Evolutionary conservation across 2,797 vertebrate species (phyloP), one percentile per base, ranked within the genome.

Genomic region (Acanthis flammea): DNA sequence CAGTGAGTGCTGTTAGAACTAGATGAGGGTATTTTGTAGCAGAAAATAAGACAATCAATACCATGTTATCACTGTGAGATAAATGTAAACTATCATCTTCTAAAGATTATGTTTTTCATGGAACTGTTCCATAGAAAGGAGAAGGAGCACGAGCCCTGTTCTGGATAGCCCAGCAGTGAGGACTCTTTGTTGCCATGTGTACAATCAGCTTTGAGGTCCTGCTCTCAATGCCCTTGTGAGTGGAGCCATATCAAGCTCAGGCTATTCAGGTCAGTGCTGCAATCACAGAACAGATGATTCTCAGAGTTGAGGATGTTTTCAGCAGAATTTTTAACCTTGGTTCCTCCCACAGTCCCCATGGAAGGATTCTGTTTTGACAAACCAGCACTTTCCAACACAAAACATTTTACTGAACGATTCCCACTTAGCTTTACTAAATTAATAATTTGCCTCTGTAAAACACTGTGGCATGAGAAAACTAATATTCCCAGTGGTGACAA

Each of bases 341-440:
- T 66, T 92, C 35, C 51, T 72, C 39, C 72, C 58, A 47, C 13
- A 22, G 23, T 85, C 47, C 35, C 61, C 7, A 21, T 30, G 44
- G 78, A 89, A 92, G 61, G 31, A 79, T 55, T 91, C 13, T 42
- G 30, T 67, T 93, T 80, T 88, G 80, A 66, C 17, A 88, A 93
- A 77, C 24, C 30, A 90, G 33, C 13, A 16, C 48, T 93, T 86
- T 92, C 53, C 27, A 70, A 61, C 47, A 73, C 21, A 86, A 71
- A 94, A 65, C 1, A 30, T 84, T 88, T 92, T 70, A 81, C 63
- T 82, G 73, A 79, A 48, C 6, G 14, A 45, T 86, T 92, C 55
- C 66, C 37, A 60, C 19, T 78, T 82, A 92, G 31, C 13, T 63
- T 80, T 81, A 70, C 12, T 84, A 67, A 93, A 88, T 53, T 7